Percentiles rank a stretch among this genome's conserved stretches.
Evolutionary conservation across 2,113 vertebrate genomes (phyloP).

Genomic region (Chaetura pelagica): DNA sequence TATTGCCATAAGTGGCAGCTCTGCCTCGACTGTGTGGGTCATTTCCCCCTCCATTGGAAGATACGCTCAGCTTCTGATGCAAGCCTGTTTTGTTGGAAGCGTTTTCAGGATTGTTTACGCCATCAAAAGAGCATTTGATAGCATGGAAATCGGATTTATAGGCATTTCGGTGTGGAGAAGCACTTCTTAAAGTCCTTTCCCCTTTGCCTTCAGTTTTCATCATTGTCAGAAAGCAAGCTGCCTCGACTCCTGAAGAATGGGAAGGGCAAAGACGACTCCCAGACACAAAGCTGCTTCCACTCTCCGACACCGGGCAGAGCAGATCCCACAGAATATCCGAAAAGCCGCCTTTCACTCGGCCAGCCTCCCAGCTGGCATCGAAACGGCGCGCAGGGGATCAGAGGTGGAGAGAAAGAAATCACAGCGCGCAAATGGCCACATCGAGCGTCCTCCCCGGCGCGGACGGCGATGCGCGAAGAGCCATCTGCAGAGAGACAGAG

Average conservation of each 20-base stretch:
- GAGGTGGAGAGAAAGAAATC: conserved; percentile 28
- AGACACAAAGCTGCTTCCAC: conserved; percentile 31
- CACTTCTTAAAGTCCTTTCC: conserved; percentile 88
- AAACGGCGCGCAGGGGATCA: background rate
- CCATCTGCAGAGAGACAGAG: conserved; percentile 60
- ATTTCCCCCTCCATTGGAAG: conserved; percentile 84
- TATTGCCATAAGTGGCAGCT: conserved; percentile 84
- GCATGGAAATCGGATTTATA: conserved; percentile 94
- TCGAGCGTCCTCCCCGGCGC: background rate
- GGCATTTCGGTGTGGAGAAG: conserved; percentile 91
- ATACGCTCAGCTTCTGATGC: conserved; percentile 72
- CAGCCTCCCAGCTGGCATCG: background rate
- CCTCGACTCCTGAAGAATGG: background rate
- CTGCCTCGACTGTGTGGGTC: conserved; percentile 85
- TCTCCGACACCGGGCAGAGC: background rate
- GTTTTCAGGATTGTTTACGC: conserved; percentile 77
- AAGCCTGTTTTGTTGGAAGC: conserved; percentile 61
- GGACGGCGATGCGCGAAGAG: background rate
- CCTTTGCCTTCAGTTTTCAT: conserved; percentile 90
- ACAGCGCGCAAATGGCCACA: background rate
- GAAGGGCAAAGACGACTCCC: background rate
- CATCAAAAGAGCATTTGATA: conserved; percentile 92
- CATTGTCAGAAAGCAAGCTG: conserved; percentile 77
- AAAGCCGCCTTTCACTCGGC: background rate
- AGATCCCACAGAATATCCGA: background rate